Conservation (phyloP, 2,888 invertebrate species). For the Troides helena region DNA sequence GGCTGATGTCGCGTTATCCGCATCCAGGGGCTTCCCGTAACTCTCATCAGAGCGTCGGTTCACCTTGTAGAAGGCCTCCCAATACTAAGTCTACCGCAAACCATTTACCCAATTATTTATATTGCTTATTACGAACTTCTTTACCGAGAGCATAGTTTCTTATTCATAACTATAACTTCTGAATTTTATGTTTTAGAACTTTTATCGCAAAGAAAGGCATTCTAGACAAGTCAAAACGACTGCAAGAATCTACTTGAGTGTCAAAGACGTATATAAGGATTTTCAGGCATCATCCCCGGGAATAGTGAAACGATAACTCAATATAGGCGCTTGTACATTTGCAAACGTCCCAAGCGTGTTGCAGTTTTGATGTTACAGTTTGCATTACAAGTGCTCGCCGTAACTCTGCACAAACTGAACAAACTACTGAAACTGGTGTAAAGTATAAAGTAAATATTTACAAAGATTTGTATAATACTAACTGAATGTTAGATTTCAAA, state of each 20-base stretch:
- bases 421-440: conserved; percentile 14
- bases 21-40: no score
- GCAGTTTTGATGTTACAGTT: conserved; percentile 60
- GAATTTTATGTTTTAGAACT: background rate
- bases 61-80: no score
- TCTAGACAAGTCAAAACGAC: conserved; percentile 3
- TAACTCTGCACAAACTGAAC: conserved; percentile 4
- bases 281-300: conserved; percentile 44
- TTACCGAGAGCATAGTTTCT: no score
- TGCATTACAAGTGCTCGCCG: conserved; percentile 64
- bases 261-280: conserved; percentile 44
- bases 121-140: no score
- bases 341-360: conserved; percentile 50
- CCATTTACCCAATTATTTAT: no score
- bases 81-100: no score
- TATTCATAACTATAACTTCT: no score
- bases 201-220: background rate
- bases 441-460: conserved; percentile 16
- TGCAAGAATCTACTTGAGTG: conserved; percentile 28
- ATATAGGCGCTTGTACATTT: conserved; percentile 52
- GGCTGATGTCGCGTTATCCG: no score
- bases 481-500: background rate
- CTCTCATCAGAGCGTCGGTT: no score
- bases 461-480: background rate
- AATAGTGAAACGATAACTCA: conserved; percentile 50